These are phyloP conservation scores for Aphaenogaster floridana DNA, from an alignment of 1,140 invertebrate species.

Conservation along the genomic window DNA sequence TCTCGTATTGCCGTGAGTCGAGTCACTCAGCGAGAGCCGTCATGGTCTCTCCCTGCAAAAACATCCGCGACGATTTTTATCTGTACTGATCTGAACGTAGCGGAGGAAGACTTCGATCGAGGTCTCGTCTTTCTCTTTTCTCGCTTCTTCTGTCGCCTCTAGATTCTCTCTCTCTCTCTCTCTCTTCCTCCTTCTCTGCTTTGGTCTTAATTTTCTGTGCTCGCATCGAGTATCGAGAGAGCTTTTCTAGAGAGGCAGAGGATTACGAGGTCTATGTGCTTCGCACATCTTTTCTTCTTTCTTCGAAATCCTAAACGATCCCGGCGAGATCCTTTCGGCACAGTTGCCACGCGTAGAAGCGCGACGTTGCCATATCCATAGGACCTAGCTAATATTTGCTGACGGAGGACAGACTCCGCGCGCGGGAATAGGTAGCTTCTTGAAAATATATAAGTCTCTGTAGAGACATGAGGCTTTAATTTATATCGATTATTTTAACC, in stretches of 20 bases:
- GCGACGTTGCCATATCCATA: conserved; percentile 75
- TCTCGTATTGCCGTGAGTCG: background rate
- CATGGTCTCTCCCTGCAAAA: conserved; percentile 73
- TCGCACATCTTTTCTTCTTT: conserved; percentile 63
- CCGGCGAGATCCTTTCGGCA: conserved; percentile 61
- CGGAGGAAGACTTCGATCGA: conserved; percentile 69
- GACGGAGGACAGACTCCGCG: background rate
- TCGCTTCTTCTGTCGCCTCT: conserved; percentile 20
- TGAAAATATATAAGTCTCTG: conserved; percentile 16
- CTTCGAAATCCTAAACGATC: conserved; percentile 73
- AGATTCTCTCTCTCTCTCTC: background rate
- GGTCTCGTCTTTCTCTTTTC: conserved; percentile 54
- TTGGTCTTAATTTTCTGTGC: conserved; percentile 76
- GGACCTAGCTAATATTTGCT: conserved; percentile 40
- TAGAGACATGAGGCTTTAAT: background rate
- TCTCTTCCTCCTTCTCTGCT: conserved; percentile 54
- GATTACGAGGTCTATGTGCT: conserved; percentile 62
- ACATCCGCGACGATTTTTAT: conserved; percentile 80
- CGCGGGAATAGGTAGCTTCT: conserved; percentile 27
- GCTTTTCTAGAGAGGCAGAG: conserved; percentile 56
- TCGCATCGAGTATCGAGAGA: conserved; percentile 71
- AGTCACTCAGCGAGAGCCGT: conserved; percentile 39
- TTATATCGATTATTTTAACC: conserved; percentile 23
- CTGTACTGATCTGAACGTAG: conserved; percentile 66
- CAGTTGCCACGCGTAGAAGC: conserved; percentile 65